Percentiles rank a stretch among this genome's conserved stretches.
phyloP scores from a whole-genome alignment of 2,888 invertebrate species.

The Papilio elwesi region DNA sequence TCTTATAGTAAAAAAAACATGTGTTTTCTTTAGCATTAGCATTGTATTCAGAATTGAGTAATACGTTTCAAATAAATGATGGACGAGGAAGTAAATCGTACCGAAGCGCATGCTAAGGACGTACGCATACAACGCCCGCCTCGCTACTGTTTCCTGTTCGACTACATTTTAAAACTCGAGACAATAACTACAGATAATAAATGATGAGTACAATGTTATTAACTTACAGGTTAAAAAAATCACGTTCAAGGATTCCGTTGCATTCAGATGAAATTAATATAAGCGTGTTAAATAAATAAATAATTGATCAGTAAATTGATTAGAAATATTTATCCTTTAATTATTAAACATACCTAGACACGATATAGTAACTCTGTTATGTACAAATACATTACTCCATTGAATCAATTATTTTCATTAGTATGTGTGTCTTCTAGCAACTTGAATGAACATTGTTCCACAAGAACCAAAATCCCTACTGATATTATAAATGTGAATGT shows the following conservation, averaged over 20 bases:
- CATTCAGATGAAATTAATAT: no score
- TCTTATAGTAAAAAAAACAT: not conserved
- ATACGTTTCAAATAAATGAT: constrained; percentile 19
- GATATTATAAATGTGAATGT: no score
- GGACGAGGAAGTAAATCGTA: constrained; percentile 31
- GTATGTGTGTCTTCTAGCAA: no score
- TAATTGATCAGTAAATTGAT: not conserved
- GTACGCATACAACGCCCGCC: constrained; percentile 1
- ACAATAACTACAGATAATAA: constrained; percentile 19
- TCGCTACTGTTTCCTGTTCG: constrained; percentile 20
- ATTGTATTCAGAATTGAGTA: constrained; percentile 10
- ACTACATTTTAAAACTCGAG: constrained; percentile 20
- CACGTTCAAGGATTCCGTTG: no score
- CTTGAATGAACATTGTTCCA: not conserved
- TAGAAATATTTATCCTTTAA: not conserved
- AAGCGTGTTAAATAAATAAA: no score
- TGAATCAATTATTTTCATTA: no score
- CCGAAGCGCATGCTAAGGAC: constrained; percentile 23
- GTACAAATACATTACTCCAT: no score
- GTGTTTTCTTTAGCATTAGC: constrained; percentile 14
- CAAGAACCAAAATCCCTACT: not conserved
- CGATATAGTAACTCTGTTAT: no score
- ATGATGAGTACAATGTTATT: constrained; percentile 4
- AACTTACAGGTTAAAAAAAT: not conserved
- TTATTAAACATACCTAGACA: no score